Evolutionary conservation across 2,888 invertebrate species (phyloP).

Genomic region (Tridacna gigas): DNA sequence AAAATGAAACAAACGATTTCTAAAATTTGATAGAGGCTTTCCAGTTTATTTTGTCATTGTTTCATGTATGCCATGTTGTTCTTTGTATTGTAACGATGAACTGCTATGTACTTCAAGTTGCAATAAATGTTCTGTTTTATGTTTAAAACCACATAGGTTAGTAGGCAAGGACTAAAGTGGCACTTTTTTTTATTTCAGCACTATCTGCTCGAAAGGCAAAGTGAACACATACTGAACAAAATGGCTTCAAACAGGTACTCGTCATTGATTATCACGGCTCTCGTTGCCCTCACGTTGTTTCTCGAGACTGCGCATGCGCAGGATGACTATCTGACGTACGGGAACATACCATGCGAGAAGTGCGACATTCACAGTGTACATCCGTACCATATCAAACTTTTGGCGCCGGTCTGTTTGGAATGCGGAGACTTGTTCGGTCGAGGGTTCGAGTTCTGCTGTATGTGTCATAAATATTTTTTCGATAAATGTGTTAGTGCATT

Average conservation of each 20-base stretch:
- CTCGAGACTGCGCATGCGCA: background rate
- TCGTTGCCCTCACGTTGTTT: background rate
- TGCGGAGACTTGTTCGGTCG: conserved; percentile 60
- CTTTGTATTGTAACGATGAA: no score
- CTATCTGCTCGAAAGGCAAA: background rate
- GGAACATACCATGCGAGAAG: conserved; percentile 48
- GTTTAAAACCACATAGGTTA: no score
- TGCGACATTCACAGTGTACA: conserved; percentile 51
- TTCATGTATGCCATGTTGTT: no score
- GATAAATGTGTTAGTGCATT: conserved; percentile 40
- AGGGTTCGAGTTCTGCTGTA: conserved; percentile 61
- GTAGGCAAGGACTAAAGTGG: no score
- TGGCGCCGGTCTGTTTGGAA: conserved; percentile 50
- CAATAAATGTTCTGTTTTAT: no score
- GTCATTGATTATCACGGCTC: background rate
- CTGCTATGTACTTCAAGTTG: no score
- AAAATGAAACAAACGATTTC: no score
- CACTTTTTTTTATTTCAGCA: background rate
- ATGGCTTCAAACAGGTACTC: background rate
- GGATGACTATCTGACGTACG: conserved; percentile 4
- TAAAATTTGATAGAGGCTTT: no score
- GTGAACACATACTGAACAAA: background rate
- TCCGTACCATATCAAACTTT: conserved; percentile 47
- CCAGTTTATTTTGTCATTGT: no score
- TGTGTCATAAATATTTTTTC: conserved; percentile 56